Evolutionary conservation across 2,888 invertebrate genomes (phyloP), one percentile per base, ranked within the genome.

Genomic region (Watsonalla cultraria): DNA sequence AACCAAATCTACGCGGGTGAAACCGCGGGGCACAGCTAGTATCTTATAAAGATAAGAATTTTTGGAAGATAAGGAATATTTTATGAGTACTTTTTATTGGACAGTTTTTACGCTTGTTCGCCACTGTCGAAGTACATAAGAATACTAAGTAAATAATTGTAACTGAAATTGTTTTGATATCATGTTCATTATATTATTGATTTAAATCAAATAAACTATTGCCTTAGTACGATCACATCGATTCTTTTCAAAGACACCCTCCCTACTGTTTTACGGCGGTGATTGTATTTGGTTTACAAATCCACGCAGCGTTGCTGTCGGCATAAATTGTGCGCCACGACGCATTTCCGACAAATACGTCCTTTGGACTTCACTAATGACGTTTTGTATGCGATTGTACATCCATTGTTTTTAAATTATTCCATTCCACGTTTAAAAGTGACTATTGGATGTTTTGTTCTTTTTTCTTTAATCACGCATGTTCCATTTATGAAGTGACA

Each of bases 281-380:
- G 62, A 78, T 74, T 75, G 78, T 82, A 82, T 84, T 86, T 83
- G 74, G 70, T 74, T 82, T 77, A 70, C 61, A 76, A 82, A 84
- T 84, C 82, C 84, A 68, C 79, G 62, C 67, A 67, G 66, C 72
- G 64, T 76, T 73, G 70, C 74, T 78, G 82, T 78, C 82, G 69
- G 72, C 83, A 86, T 89, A 89, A 89, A 90, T 89, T 80, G 80
- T 80, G 57, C 63, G 57, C 64, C 64, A 61, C 67, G 64, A 68
- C 72, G 75, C 72, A 68, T 75, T 86, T 88, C 86, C 86, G 84
- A 86, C 87, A 83, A 83, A 86, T 83, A 69, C 68, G 68, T 63
- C 70, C 62, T 65, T 68, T 67, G 60, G 54, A 48, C 60, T 60
- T 58, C 65, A 65, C 81, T 84, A 86, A 87, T 82, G 82, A 84